Evolutionary conservation across 2,113 vertebrate genomes (phyloP).

Genomic region (Protobothrops flavoviridis): DNA sequence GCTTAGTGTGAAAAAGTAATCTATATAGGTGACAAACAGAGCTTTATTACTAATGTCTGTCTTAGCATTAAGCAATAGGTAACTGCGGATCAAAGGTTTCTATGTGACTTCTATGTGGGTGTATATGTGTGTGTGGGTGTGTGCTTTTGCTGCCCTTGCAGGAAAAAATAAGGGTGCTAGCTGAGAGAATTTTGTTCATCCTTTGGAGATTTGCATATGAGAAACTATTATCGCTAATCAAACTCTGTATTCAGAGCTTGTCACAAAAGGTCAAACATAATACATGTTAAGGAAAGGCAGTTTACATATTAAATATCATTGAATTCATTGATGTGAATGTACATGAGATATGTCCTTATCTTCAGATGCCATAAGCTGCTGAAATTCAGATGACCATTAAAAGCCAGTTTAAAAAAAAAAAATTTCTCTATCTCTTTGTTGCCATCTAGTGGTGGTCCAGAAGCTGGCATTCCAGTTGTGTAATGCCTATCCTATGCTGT

Average conservation of each 20-base stretch:
- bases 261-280: background rate
- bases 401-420: background rate
- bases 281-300: background rate
- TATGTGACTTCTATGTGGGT: background rate
- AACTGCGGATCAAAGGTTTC: constrained; percentile 53
- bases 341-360: background rate
- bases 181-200: background rate
- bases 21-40: constrained; percentile 63
- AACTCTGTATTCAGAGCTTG: background rate
- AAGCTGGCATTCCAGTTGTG: background rate
- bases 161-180: background rate
- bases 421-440: background rate
- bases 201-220: background rate
- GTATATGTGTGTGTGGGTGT: constrained; percentile 25
- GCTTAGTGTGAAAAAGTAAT: constrained; percentile 66
- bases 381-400: background rate
- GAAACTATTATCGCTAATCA: background rate
- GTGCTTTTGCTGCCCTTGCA: constrained; percentile 22
- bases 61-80: constrained; percentile 61
- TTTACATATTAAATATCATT: background rate
- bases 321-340: background rate
- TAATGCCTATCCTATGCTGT: background rate
- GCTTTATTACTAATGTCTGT: constrained; percentile 68
- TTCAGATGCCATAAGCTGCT: background rate
- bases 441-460: background rate